Conservation (phyloP, 2,888 invertebrate genomes). For the Lasioglossum figueresi region DNA sequence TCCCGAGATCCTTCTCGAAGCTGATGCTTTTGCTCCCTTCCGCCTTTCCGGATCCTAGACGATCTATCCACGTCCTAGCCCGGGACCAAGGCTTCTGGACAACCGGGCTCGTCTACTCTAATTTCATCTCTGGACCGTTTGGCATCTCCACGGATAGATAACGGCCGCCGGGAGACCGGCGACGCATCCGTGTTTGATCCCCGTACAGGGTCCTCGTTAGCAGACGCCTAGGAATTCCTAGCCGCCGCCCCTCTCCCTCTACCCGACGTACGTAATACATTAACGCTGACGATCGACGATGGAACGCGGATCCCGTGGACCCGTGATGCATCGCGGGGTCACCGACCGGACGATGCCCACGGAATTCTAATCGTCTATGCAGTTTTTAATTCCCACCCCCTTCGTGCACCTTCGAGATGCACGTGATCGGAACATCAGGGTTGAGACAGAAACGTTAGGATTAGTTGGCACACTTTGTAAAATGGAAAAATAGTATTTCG, state of each 20-base stretch:
- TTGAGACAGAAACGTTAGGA: too few species aligned
- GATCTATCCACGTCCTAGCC: conserved; percentile 35
- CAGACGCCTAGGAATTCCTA: conserved; percentile 64
- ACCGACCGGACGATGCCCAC: not conserved
- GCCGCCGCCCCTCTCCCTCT: conserved; percentile 10
- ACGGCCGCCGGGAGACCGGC: conserved; percentile 31
- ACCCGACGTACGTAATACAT: conserved; percentile 54
- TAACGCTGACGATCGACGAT: conserved; percentile 59
- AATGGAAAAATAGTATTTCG: not conserved
- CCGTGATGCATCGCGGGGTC: not conserved
- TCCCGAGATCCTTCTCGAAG: conserved; percentile 46
- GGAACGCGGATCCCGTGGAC: conserved; percentile 48
- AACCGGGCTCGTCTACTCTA: conserved; percentile 62
- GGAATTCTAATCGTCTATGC: conserved; percentile 17
- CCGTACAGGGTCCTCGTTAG: conserved; percentile 59
- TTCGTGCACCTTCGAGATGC: not conserved
- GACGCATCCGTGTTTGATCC: conserved; percentile 59
- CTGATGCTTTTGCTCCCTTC: not conserved
- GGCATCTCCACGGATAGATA: conserved; percentile 63
- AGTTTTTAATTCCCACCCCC: not conserved
- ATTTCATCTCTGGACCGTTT: conserved; percentile 69
- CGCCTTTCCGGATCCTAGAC: conserved; percentile 33
- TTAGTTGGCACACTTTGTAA: too few species aligned
- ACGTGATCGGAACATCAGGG: too few species aligned
- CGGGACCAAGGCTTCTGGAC: conserved; percentile 22